Conservation (phyloP, 2,888 invertebrate species). For the Pseudolycoriella hygida region DNA sequence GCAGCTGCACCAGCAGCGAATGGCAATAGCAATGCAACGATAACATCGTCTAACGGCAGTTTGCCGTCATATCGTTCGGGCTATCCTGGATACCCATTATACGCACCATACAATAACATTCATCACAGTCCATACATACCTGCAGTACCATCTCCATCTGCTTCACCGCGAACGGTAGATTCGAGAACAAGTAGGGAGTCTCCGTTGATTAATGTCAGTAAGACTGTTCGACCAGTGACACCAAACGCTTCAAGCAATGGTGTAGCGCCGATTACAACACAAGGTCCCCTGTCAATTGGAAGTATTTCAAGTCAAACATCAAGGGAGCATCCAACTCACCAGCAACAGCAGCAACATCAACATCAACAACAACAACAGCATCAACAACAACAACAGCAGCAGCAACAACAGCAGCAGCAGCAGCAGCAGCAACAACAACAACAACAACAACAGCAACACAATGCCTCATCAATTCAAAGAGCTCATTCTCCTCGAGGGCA, state of each 20-base stretch:
- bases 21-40: constrained; percentile 17
- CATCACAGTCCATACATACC: constrained; percentile 57
- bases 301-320: not conserved
- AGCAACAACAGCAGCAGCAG: constrained; percentile 15
- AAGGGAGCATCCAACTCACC: constrained; percentile 11
- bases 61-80: constrained; percentile 24
- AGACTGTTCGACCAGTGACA: constrained; percentile 15
- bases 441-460: constrained; percentile 9
- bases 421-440: constrained; percentile 24
- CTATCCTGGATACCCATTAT: constrained; percentile 38
- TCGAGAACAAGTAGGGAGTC: constrained; percentile 19
- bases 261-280: constrained; percentile 8
- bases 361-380: constrained; percentile 8
- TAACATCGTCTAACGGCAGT: constrained; percentile 14
- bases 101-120: constrained; percentile 59
- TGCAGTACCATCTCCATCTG: constrained; percentile 40
- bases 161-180: constrained; percentile 43
- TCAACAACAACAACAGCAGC: constrained; percentile 6
- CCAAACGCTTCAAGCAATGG: constrained; percentile 10
- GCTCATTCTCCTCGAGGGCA: constrained; percentile 61
- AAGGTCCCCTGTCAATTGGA: not conserved
- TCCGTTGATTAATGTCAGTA: constrained; percentile 15
- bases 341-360: constrained; percentile 13
- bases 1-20: constrained; percentile 18
- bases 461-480: constrained; percentile 31